phyloP scores from a whole-genome alignment of 2,797 vertebrate species.

The Loris lydekkerianus region DNA sequence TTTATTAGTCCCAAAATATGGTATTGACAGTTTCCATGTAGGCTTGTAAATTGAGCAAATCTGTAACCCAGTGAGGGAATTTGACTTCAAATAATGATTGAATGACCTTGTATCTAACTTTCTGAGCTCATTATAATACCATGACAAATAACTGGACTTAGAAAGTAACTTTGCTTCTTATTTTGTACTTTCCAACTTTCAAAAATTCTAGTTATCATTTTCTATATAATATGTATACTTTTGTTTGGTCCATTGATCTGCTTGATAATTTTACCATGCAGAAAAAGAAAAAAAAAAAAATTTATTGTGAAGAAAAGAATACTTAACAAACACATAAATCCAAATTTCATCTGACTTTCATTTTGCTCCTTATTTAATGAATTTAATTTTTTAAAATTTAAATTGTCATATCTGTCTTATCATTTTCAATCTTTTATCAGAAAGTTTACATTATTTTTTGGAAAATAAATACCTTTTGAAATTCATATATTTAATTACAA shows the following conservation, averaged over 20 bases:
- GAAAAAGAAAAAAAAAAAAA: background rate
- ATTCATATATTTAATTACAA: background rate
- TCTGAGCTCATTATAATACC: background rate
- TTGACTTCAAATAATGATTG: background rate
- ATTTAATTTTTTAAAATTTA: background rate
- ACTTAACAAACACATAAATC: background rate
- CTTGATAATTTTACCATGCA: background rate
- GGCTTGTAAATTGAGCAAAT: background rate
- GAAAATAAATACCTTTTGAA: background rate
- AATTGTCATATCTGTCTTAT: background rate
- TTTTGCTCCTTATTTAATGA: background rate
- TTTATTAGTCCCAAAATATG: background rate
- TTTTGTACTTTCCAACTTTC: background rate
- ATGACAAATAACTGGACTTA: background rate
- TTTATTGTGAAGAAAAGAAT: background rate
- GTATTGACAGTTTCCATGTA: background rate
- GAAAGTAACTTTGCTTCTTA: background rate
- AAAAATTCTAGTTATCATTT: slow-evolving; percentile 6
- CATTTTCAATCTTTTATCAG: background rate
- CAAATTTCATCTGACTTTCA: background rate
- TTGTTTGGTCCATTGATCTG: background rate
- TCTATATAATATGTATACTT: background rate
- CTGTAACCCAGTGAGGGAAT: background rate
- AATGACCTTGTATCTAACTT: background rate
- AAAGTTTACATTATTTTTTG: background rate